These are phyloP conservation scores for Scolopax mira DNA, from an alignment of 2,113 vertebrate species.

Conservation along the genomic window DNA sequence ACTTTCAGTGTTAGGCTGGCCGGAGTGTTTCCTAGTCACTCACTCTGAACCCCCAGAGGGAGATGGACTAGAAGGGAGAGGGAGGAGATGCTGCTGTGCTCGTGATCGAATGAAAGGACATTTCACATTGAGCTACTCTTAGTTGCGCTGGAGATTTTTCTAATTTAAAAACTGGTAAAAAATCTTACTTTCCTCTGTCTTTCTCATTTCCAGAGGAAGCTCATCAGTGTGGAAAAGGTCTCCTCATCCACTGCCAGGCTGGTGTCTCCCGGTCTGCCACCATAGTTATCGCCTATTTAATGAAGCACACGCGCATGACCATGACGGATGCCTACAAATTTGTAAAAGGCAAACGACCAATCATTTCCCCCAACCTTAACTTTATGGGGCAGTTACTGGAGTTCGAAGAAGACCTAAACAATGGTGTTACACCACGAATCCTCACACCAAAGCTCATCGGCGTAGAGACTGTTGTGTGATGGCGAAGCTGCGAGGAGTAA, in stretches of 20 bases:
- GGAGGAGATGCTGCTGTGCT: not conserved
- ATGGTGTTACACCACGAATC: constrained; percentile 93
- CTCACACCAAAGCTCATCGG: constrained; percentile 94
- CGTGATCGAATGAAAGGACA: not conserved
- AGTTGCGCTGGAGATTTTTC: not conserved
- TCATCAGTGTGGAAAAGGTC: constrained; percentile 91
- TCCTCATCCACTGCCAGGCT: constrained; percentile 98
- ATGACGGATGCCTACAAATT: constrained; percentile 99
- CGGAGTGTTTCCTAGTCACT: not conserved
- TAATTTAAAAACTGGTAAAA: not conserved
- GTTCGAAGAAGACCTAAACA: constrained; percentile 98
- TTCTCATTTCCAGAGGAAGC: constrained; percentile 86
- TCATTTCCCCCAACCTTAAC: constrained; percentile 99
- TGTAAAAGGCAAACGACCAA: constrained; percentile 95
- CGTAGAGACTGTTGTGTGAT: constrained; percentile 91
- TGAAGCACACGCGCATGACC: constrained; percentile 99
- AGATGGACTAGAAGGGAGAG: not conserved
- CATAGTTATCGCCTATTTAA: constrained; percentile 97
- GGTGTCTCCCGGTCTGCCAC: constrained; percentile 97
- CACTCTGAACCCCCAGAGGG: not conserved
- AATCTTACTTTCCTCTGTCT: not conserved
- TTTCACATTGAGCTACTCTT: not conserved
- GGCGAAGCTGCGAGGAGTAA: not conserved
- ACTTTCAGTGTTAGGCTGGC: not conserved
- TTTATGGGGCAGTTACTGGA: constrained; percentile 99